Conservation (phyloP, 2,113 vertebrate species). For the Ciconia maguari region DNA sequence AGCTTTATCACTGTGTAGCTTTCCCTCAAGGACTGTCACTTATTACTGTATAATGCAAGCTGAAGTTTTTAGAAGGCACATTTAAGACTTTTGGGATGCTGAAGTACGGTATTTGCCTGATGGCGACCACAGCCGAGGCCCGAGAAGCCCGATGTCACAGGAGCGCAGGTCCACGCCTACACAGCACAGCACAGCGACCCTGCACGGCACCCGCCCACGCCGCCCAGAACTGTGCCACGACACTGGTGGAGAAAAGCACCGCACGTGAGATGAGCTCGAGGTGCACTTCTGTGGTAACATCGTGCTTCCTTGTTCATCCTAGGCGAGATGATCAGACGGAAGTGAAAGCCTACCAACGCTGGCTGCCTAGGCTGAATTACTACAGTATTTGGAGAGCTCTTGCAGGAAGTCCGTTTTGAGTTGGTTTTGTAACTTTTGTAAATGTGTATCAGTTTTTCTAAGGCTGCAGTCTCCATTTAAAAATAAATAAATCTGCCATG, state of each 20-base stretch:
- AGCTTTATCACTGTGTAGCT: background rate
- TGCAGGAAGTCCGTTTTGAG: background rate
- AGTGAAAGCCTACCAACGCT: background rate
- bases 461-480: background rate
- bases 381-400: background rate
- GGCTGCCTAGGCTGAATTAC: background rate
- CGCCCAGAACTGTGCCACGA: too few relatives aligned
- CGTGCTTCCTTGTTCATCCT: background rate
- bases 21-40: background rate
- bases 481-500: background rate
- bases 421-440: background rate
- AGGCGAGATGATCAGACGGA: accelerated
- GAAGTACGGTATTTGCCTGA: accelerated
- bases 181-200: too few relatives aligned
- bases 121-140: too few relatives aligned
- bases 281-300: background rate
- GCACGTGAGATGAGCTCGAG: accelerated
- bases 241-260: accelerated
- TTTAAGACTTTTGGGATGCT: background rate
- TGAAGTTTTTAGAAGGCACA: background rate
- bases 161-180: too few relatives aligned
- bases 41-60: background rate
- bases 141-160: accelerated
- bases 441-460: background rate
- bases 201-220: accelerated